These are phyloP conservation scores for Synanceia verrucosa DNA, from an alignment of 2,797 vertebrate species.

Conservation along the genomic window DNA sequence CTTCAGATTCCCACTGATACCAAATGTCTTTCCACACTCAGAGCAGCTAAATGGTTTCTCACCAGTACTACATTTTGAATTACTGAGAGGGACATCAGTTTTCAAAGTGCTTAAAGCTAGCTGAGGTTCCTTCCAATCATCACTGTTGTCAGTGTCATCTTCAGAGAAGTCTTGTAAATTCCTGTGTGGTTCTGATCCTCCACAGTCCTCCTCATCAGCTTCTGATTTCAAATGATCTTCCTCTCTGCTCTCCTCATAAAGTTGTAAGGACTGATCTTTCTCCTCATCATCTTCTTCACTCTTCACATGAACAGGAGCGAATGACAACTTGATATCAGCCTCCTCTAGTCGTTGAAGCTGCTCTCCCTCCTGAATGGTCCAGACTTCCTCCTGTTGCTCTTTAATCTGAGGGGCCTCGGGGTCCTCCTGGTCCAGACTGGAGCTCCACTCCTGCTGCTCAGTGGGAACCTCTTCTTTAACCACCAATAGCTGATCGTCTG, in stretches of 20 bases:
- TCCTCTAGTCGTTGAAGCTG: background rate
- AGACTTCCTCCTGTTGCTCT: background rate
- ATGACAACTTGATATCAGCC: background rate
- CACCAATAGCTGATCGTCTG: too few species aligned
- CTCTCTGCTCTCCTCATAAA: background rate
- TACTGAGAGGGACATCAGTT: background rate
- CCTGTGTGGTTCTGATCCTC: background rate
- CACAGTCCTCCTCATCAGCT: background rate
- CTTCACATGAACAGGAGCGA: background rate
- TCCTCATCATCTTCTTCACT: background rate
- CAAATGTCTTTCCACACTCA: background rate
- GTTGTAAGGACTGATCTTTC: background rate
- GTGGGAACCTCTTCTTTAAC: background rate
- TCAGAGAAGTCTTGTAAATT: background rate
- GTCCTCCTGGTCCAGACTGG: background rate
- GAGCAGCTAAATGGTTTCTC: background rate
- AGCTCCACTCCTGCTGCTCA: background rate
- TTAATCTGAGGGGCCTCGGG: background rate
- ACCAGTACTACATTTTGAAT: background rate
- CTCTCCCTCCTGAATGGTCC: background rate
- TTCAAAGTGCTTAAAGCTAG: background rate
- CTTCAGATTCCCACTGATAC: background rate
- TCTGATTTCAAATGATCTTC: background rate
- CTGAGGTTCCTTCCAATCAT: background rate
- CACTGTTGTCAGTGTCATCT: background rate